These are phyloP conservation scores for Arge pagana DNA, from an alignment of 2,888 invertebrate species.

Conservation along the genomic window DNA sequence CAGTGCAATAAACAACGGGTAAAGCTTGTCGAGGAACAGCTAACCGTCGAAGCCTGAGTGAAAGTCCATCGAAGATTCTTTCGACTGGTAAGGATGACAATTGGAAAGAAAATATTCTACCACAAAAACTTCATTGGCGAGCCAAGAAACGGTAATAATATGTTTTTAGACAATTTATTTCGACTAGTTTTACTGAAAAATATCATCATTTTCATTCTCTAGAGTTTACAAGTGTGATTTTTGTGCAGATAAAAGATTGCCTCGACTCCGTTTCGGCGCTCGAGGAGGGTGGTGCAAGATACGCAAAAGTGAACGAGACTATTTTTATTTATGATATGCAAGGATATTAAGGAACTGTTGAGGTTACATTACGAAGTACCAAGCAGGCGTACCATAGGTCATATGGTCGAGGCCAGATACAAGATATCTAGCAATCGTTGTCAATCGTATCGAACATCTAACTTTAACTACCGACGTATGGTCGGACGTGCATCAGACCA, in stretches of 20 bases:
- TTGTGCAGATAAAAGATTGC: slow-evolving; percentile 7
- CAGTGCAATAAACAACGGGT: not conserved
- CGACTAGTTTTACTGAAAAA: slow-evolving; percentile 1
- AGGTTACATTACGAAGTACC: slow-evolving; percentile 2
- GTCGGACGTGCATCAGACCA: slow-evolving; percentile 41
- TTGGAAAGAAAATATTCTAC: slow-evolving; percentile 3
- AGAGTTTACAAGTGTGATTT: not conserved
- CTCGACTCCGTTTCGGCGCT: not conserved
- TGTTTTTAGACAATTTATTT: slow-evolving; percentile 1
- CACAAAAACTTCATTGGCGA: slow-evolving; percentile 1
- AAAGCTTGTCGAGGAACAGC: slow-evolving; percentile 4
- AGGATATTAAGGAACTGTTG: slow-evolving; percentile 1
- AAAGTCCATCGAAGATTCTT: slow-evolving; percentile 1
- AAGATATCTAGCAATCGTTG: not conserved
- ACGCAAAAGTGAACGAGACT: slow-evolving; percentile 2
- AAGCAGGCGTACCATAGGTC: slow-evolving; percentile 4
- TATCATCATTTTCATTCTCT: slow-evolving; percentile 2
- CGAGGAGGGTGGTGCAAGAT: not conserved
- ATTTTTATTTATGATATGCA: slow-evolving; percentile 6
- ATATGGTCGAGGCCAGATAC: not conserved
- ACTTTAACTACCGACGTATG: slow-evolving; percentile 47
- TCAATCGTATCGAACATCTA: slow-evolving; percentile 3
- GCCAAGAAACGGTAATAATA: slow-evolving; percentile 8
- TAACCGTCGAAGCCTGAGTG: slow-evolving; percentile 6
- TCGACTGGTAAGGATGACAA: slow-evolving; percentile 2